These are phyloP conservation scores for Oreochromis aureus DNA, from an alignment of 2,113 vertebrate species.

Conservation along the genomic window DNA sequence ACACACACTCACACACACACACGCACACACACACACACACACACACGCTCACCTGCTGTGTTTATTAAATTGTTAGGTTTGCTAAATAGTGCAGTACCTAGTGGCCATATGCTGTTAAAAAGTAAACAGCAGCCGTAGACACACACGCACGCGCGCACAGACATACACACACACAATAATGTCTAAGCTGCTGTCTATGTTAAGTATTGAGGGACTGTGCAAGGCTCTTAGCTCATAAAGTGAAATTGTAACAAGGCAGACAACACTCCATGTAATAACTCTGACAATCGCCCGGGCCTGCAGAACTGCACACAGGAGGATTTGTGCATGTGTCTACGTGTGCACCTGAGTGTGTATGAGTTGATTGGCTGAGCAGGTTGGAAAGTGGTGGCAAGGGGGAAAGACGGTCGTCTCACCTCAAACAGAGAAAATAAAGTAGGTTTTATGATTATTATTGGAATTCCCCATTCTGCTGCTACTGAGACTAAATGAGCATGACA, in stretches of 20 bases:
- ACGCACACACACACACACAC: not conserved
- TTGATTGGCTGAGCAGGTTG: conserved; percentile 35
- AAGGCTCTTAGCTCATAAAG: conserved; percentile 59
- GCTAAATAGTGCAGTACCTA: conserved; percentile 26
- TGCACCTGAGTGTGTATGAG: not conserved
- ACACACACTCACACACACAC: not conserved
- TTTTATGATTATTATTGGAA: conserved; percentile 59
- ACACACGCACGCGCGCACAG: not conserved
- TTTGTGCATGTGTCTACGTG: not conserved
- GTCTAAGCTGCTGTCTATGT: conserved; percentile 17
- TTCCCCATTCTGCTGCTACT: conserved; percentile 20
- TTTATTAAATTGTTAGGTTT: conserved; percentile 53
- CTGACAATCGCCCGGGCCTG: conserved; percentile 14
- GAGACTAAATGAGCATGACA: conserved; percentile 10
- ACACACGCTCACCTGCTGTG: conserved; percentile 19
- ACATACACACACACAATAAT: not conserved
- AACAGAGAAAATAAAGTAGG: conserved; percentile 61
- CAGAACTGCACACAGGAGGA: conserved; percentile 32
- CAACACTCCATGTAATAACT: conserved; percentile 58
- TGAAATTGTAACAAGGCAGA: conserved; percentile 64
- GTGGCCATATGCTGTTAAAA: conserved; percentile 29
- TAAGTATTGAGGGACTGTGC: conserved; percentile 50
- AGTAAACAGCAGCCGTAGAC: not conserved
- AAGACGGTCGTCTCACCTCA: conserved; percentile 31
- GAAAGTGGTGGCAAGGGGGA: conserved; percentile 21